Evolutionary conservation across 2,888 invertebrate genomes (phyloP), one percentile per base, ranked within the genome.

Genomic region (Cryptops parisi): DNA sequence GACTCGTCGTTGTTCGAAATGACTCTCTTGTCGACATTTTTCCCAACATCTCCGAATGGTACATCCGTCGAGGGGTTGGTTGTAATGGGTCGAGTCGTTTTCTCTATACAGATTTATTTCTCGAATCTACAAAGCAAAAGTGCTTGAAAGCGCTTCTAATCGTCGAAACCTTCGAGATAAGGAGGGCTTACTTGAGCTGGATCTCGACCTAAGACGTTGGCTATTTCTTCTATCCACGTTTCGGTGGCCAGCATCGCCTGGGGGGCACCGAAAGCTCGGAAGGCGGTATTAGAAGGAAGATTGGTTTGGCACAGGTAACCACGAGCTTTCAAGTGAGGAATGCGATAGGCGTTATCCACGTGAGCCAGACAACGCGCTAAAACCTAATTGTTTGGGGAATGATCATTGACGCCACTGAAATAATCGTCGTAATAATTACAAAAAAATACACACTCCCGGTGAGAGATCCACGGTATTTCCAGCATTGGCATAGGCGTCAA

Each of bases 241-340:
- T 93, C 93, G 0, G 78, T 83, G 19, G 85, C 84, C 19, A 54
- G 17, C 88, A 90, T 88, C 25, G 84, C 89, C 65, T 91, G 91
- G 0, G 91, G 91, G 0, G 81, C 88, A 4, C 91, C 91, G 63
- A 90, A 91, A 1, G 90, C 90, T 62, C 94, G 74, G 64, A 93
- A 94, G 0, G 94, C 94, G 0, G 93, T 94, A 65, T 90, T 90
- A 0, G 90, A 89, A 0, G 90, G 81, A 48, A 88, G 68, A 72
- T 96, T 91, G 0, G 94, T 96, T 69, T 78, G 82, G 64, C 93
- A 94, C 12, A 68, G 50, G 38, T 57, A 56, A 2, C 80, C 72
- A 63, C 78, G 78, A 0, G 85, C 85, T 58, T 78, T 76, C 0
- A 80, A 74, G 60, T 82, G 79, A 0, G 84, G 83, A 57, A 91